These are phyloP conservation scores for Psammodynastes pulverulentus DNA, from an alignment of 2,113 vertebrate species.

Conservation along the genomic window DNA sequence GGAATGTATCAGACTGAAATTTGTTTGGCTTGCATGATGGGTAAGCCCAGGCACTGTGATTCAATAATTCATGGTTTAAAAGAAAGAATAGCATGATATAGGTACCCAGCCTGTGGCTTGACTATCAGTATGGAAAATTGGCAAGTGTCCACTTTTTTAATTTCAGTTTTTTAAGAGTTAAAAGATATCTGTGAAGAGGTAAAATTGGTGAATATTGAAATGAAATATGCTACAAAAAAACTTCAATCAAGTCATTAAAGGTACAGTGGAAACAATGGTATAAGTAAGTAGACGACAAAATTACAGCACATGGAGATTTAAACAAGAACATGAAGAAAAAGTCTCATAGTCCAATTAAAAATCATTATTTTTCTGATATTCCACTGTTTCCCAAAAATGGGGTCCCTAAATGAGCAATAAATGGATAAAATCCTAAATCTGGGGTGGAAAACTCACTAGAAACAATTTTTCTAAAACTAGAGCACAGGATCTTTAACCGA, in stretches of 20 bases:
- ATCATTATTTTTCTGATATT: neutral
- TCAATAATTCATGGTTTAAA: constrained; percentile 37
- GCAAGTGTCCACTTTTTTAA: constrained; percentile 10
- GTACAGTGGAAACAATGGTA: neutral
- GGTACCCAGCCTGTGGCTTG: constrained; percentile 26
- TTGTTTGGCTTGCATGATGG: neutral
- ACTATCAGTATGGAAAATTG: neutral
- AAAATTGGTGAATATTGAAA: neutral
- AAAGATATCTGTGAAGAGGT: neutral
- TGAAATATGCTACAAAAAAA: neutral
- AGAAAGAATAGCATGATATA: constrained; percentile 20
- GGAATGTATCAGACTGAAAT: neutral
- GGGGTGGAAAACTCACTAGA: neutral
- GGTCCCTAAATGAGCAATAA: neutral
- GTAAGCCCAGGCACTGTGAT: constrained; percentile 22
- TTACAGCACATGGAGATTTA: neutral
- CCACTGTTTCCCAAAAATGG: neutral
- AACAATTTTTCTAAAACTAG: neutral
- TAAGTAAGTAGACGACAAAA: neutral
- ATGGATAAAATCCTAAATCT: neutral
- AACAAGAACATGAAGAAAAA: neutral
- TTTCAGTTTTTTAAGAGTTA: neutral
- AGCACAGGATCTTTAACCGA: neutral
- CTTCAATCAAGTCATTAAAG: neutral
- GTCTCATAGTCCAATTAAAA: neutral